phyloP scores from a whole-genome alignment of 2,797 vertebrate genomes.

The Brachyrhaphis roseni region DNA sequence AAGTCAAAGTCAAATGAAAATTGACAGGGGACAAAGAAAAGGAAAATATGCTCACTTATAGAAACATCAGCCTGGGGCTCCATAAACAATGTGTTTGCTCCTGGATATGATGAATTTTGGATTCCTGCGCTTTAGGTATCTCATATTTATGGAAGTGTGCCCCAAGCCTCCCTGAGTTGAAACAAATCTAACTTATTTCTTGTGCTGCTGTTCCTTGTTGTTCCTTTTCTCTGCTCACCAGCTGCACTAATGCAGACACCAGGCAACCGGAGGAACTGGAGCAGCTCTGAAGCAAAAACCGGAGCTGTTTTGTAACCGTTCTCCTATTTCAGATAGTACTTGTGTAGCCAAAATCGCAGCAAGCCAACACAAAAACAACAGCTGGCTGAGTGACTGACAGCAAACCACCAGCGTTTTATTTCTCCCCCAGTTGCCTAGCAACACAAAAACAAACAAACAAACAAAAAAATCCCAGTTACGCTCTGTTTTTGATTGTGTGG shows the following conservation, averaged over 20 bases:
- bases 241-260: slow-evolving; percentile 21
- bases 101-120: slow-evolving; percentile 33
- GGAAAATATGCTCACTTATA: slow-evolving; percentile 4
- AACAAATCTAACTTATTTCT: slow-evolving; percentile 31
- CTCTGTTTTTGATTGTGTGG: slow-evolving; percentile 2
- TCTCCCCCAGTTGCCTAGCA: slow-evolving; percentile 45
- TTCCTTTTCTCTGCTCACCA: slow-evolving; percentile 16
- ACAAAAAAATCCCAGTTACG: slow-evolving; percentile 2
- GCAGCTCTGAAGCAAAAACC: slow-evolving; percentile 21
- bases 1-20: slow-evolving; percentile 19
- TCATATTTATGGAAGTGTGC: slow-evolving; percentile 49
- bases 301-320: slow-evolving; percentile 39
- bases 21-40: slow-evolving; percentile 5
- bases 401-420: slow-evolving; percentile 26
- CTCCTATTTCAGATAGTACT: slow-evolving; percentile 35
- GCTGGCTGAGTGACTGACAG: slow-evolving; percentile 59
- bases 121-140: slow-evolving; percentile 36
- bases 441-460: slow-evolving; percentile 27
- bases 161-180: slow-evolving; percentile 30
- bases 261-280: slow-evolving; percentile 11
- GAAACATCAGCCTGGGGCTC: slow-evolving; percentile 27
- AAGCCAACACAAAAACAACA: slow-evolving; percentile 48
- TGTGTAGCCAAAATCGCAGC: slow-evolving; percentile 30
- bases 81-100: slow-evolving; percentile 37
- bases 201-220: slow-evolving; percentile 36